Percentiles rank a stretch among this genome's conserved stretches.
Evolutionary conservation across 2,113 vertebrate genomes (phyloP).

Genomic region (Syngnathoides biaculeatus): DNA sequence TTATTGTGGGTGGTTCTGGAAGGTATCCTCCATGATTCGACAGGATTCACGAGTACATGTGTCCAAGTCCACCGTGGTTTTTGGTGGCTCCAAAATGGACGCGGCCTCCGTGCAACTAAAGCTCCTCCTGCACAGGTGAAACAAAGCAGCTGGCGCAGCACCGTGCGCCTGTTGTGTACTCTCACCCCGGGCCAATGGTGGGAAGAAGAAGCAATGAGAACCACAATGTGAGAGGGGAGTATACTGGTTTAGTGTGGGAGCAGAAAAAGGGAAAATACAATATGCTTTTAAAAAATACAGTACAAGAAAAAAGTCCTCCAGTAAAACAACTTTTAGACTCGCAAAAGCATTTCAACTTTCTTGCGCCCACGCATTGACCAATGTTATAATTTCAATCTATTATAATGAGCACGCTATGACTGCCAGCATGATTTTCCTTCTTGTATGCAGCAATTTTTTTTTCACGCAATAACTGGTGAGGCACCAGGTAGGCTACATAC

Average conservation of each 20-base stretch:
- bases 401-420: background rate
- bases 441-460: background rate
- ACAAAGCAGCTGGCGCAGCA: conserved; percentile 22
- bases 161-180: conserved; percentile 41
- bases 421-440: background rate
- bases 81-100: background rate
- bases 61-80: background rate
- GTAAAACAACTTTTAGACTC: conserved; percentile 4
- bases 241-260: conserved; percentile 31
- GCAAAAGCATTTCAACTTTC: conserved; percentile 8
- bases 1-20: no score
- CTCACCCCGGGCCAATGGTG: conserved; percentile 44
- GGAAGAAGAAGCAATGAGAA: conserved; percentile 36
- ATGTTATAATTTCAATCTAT: background rate
- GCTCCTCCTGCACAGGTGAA: conserved; percentile 26
- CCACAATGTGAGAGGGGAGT: conserved; percentile 32
- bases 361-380: background rate
- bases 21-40: no score
- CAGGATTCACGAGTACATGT: no score
- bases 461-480: no score
- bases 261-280: conserved; percentile 26
- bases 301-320: conserved; percentile 22
- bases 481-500: no score
- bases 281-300: conserved; percentile 19
- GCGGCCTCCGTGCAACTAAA: background rate